Base-by-base conservation (phyloP, 2,888 invertebrate species). In the Napeogenes sylphis region DNA sequence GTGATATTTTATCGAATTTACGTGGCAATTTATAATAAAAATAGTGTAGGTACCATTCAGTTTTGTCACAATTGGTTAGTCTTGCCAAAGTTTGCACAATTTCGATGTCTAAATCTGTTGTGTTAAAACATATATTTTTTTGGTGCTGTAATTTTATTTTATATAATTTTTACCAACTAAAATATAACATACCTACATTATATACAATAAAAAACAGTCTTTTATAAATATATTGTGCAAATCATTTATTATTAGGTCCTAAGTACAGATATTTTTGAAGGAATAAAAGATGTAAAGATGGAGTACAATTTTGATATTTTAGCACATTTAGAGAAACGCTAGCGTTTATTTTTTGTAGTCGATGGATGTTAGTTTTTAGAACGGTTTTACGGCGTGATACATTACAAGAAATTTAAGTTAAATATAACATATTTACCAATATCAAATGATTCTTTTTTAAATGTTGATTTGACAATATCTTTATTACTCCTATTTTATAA, bases 1-100 rank as follows among this genome's bases (percentile, higher is more conserved):
- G 87, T 88, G 87, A 84, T 85, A 86, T 78, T 80, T 75, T 81
- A 87, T 85, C 90, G 90, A 90, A 90, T 90, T 90, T 90, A 90
- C 75, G 81, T 82, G 87, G 83, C 87, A 82, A 83, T 79, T 77
- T 73, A 71, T 71, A 68, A 71, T 65, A 63, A 70, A 69, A 68
- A 68, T 70, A 71, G 63, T 67, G 71, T 79, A 78, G 76, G 70
- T 65, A 56, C 62, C 38, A 42, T 66, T 66, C 64, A 72, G 68
- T 72, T 68, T 68, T 69, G 77, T 77, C 76, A 76, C 76, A 78
- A 79, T 72, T 58, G 65, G 64, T 59, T 63, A 47, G 70, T 72
- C 85, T 86, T 85, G 86, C 86, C 86, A 85, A 85, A 85, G 83
- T 79, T 74, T 63, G 63, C 58, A 53, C 56, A 35, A 42, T 4